Conservation (phyloP, 2,888 invertebrate genomes). For the Patella ulyssiponensis region DNA sequence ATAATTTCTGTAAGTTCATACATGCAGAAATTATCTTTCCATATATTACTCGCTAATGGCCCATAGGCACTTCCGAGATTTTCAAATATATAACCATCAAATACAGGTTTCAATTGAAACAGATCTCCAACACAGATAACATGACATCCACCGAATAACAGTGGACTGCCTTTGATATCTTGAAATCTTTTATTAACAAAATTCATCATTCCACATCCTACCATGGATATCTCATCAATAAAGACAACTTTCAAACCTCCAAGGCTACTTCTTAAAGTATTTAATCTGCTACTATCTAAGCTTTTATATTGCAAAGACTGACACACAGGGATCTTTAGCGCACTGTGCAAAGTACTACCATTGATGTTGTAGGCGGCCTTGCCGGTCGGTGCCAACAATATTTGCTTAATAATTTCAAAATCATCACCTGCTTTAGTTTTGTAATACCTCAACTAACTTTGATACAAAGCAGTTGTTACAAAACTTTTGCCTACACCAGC, state of each 20-base stretch:
- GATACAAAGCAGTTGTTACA: constrained; percentile 40
- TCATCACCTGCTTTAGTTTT: constrained; percentile 36
- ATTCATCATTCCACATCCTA: constrained; percentile 33
- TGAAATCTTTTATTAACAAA: constrained; percentile 29
- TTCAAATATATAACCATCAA: constrained; percentile 25
- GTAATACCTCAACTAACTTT: constrained; percentile 34
- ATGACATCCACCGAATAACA: constrained; percentile 23
- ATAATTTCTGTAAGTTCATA: no score
- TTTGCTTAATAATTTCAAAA: constrained; percentile 18
- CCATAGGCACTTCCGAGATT: constrained; percentile 6
- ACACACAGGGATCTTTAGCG: constrained; percentile 27
- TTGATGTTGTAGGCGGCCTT: constrained; percentile 39
- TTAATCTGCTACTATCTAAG: constrained; percentile 13
- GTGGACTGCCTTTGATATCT: constrained; percentile 35
- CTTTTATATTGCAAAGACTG: constrained; percentile 25
- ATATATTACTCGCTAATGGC: no score
- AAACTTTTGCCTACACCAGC: constrained; percentile 46
- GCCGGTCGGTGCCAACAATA: constrained; percentile 44
- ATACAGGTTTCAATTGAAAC: constrained; percentile 26
- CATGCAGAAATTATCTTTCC: no score
- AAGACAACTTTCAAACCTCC: constrained; percentile 30
- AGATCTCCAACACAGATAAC: constrained; percentile 13
- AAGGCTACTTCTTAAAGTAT: constrained; percentile 18
- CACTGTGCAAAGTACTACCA: constrained; percentile 31
- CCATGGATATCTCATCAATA: constrained; percentile 46